A percentile compares a stretch with the other conserved stretches of the same genome.
Conservation (phyloP, 2,797 vertebrate genomes). For the Momotus momota region DNA sequence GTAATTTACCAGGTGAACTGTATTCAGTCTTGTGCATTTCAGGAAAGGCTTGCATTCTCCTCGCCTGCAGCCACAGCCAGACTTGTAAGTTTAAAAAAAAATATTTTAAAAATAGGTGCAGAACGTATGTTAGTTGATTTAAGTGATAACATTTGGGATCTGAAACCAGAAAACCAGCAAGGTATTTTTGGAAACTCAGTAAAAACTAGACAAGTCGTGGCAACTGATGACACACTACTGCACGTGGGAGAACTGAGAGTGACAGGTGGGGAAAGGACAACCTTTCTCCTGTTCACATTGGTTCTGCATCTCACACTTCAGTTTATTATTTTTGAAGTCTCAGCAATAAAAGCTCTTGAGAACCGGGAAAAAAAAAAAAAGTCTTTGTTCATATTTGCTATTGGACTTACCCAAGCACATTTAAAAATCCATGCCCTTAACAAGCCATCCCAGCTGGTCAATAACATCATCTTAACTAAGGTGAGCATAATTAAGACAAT, state of each 20-base stretch:
- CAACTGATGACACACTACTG: neutral
- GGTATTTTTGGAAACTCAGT: neutral
- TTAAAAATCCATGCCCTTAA: neutral
- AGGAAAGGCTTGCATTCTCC: too few relatives aligned
- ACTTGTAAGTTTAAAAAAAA: neutral
- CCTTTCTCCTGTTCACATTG: neutral
- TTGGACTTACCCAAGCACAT: accelerated
- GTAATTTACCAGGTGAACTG: neutral
- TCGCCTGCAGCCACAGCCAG: neutral
- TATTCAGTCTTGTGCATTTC: neutral
- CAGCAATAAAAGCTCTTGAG: neutral
- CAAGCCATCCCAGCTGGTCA: neutral
- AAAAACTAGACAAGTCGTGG: neutral
- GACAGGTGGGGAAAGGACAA: neutral
- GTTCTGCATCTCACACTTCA: neutral
- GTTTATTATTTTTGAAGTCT: neutral
- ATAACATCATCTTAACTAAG: neutral
- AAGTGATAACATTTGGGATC: neutral
- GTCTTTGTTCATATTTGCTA: neutral
- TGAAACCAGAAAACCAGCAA: neutral
- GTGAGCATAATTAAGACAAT: neutral
- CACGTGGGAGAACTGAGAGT: accelerated
- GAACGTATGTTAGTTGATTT: neutral
- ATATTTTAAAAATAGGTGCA: neutral
- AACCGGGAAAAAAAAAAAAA: neutral